Evolutionary conservation across 2,113 vertebrate genomes (phyloP).

Genomic region (Ginglymostoma cirratum): DNA sequence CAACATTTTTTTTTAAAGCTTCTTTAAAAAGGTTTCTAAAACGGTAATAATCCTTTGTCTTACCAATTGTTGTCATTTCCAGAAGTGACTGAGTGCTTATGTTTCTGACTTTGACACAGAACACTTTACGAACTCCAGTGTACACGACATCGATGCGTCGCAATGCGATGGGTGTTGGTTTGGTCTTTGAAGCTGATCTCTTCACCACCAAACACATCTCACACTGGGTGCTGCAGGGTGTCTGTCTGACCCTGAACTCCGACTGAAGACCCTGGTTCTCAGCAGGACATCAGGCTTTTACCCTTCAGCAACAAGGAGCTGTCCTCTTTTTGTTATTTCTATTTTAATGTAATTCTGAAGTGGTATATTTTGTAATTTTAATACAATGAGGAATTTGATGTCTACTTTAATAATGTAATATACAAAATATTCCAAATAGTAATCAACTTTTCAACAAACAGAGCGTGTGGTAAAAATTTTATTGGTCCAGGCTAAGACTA

Average conservation of each 20-base stretch:
- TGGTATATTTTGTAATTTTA: background rate
- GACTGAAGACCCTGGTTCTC: constrained; percentile 52
- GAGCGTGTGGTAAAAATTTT: background rate
- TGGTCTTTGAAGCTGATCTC: constrained; percentile 90
- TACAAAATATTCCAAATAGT: background rate
- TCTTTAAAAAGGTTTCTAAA: background rate
- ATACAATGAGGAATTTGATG: background rate
- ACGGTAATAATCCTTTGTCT: background rate
- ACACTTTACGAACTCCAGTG: constrained; percentile 80
- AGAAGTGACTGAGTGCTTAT: constrained; percentile 26
- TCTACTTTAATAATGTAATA: background rate
- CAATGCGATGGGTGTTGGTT: constrained; percentile 79
- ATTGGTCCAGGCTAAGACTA: too few species aligned
- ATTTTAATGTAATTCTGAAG: background rate
- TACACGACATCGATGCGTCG: constrained; percentile 84
- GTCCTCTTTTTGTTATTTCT: constrained; percentile 44
- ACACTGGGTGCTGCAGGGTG: constrained; percentile 86
- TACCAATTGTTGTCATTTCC: background rate
- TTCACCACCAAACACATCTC: constrained; percentile 73
- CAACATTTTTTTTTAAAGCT: background rate
- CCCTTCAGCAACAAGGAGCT: background rate
- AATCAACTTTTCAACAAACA: background rate
- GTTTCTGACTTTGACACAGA: constrained; percentile 52
- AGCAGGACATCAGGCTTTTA: background rate
- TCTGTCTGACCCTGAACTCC: constrained; percentile 78